Conservation (phyloP, 2,113 vertebrate species). For the Zosterops lateralis region DNA sequence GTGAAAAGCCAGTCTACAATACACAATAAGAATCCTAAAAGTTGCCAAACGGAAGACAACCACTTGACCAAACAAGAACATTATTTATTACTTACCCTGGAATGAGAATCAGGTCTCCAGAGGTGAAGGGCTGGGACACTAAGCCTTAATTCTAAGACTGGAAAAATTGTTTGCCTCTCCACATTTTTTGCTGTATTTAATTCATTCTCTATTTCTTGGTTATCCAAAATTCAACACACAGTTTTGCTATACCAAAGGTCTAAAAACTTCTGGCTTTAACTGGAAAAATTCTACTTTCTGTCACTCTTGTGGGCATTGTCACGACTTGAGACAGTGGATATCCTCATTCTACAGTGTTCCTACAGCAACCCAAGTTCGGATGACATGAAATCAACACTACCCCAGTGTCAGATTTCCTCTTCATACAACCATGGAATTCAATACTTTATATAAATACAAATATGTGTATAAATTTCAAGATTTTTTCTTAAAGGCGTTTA, state of each 20-base stretch:
- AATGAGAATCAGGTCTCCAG: constrained; percentile 33
- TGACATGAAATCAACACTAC: background rate
- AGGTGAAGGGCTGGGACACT: constrained; percentile 6
- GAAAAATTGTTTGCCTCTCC: constrained; percentile 18
- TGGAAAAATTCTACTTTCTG: background rate
- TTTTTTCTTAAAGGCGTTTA: background rate
- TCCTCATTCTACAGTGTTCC: background rate
- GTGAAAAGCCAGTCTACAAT: background rate
- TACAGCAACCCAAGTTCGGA: background rate
- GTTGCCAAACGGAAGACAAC: background rate
- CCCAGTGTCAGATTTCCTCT: background rate
- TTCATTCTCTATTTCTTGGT: background rate
- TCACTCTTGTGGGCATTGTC: background rate
- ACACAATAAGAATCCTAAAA: background rate
- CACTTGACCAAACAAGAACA: constrained; percentile 52
- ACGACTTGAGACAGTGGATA: background rate
- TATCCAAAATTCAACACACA: background rate
- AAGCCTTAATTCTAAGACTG: background rate
- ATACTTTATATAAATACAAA: background rate
- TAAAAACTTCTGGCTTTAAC: background rate
- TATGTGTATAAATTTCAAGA: background rate
- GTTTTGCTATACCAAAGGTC: background rate
- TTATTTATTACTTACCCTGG: constrained; percentile 46
- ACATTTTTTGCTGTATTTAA: background rate
- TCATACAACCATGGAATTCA: background rate